phyloP scores from a whole-genome alignment of 2,113 vertebrate species.

The Xyliphius kryptos region DNA sequence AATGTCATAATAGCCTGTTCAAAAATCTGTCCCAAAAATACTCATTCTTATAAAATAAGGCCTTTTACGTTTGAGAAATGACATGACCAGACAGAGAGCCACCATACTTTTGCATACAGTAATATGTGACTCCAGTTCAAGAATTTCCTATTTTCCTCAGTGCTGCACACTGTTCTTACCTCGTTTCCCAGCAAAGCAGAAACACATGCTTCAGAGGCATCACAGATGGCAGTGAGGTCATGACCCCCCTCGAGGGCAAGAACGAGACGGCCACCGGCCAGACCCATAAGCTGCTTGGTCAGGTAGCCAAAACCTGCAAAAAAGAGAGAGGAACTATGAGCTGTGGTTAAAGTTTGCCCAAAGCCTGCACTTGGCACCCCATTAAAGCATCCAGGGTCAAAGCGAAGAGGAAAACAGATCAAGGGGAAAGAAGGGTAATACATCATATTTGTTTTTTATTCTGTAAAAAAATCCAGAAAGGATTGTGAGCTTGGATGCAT shows the following conservation, averaged over 20 bases:
- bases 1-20: no score
- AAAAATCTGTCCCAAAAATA: no score
- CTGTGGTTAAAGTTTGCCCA: conserved; percentile 38
- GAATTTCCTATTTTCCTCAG: no score
- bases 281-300: conserved; percentile 94
- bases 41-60: no score
- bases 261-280: conserved; percentile 87
- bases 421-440: conserved; percentile 46
- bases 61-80: no score
- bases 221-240: conserved; percentile 62
- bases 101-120: no score
- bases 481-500: conserved; percentile 45
- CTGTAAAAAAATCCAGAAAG: conserved; percentile 42
- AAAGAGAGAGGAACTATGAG: conserved; percentile 42
- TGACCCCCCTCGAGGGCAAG: conserved; percentile 88
- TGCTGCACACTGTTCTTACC: conserved; percentile 61
- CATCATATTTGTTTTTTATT: conserved; percentile 50
- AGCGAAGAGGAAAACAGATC: conserved; percentile 18
- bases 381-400: conserved; percentile 33
- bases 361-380: conserved; percentile 22
- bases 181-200: conserved; percentile 91
- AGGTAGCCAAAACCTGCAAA: conserved; percentile 89
- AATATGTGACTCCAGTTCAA: no score
- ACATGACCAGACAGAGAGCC: no score
- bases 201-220: conserved; percentile 93